Conservation (phyloP, 30 jellyfish, hydroid and myxozoan species). For the Calvadosia cruxmelitensis region DNA sequence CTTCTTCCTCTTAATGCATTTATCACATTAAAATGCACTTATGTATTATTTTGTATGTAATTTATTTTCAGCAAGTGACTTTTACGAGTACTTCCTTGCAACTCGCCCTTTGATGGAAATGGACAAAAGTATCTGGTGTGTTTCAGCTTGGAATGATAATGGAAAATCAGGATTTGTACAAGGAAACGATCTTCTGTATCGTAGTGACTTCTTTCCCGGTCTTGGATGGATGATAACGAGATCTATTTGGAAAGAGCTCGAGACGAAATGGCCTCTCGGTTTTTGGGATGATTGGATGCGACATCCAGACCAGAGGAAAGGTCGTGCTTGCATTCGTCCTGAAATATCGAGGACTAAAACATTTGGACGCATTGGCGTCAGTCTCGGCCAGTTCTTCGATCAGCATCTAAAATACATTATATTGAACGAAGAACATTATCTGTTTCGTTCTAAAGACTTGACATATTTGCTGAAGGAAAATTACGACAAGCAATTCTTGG, state of each 20-base stretch:
- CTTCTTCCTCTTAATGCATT: too few species aligned
- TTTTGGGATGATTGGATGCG: conserved; percentile 99
- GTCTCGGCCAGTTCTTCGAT: conserved; percentile 91
- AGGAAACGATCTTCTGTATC: conserved; percentile 47
- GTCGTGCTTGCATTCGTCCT: conserved; percentile 87
- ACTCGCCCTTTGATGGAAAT: conserved; percentile 74
- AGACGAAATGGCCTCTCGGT: conserved; percentile 93
- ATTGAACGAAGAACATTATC: conserved; percentile 44
- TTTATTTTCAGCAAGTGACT: conserved; percentile 77
- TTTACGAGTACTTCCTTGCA: conserved; percentile 90
- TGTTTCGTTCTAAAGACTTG: conserved; percentile 54
- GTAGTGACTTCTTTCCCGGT: conserved; percentile 97
- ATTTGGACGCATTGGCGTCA: conserved; percentile 94
- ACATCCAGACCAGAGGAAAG: conserved; percentile 65
- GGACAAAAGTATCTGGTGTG: conserved; percentile 74
- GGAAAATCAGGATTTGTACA: conserved; percentile 77
- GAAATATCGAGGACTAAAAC: conserved; percentile 92
- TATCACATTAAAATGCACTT: too few species aligned
- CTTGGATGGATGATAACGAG: conserved; percentile 96
- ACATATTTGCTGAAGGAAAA: conserved; percentile 49
- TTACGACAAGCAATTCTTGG: conserved; percentile 47
- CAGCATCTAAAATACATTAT: conserved; percentile 66
- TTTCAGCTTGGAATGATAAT: conserved; percentile 99
- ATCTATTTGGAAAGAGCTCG: conserved; percentile 70
- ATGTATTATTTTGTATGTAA: too few species aligned